Base-by-base conservation (phyloP, 2,113 vertebrate genomes). In the Coptodon rendalli region DNA sequence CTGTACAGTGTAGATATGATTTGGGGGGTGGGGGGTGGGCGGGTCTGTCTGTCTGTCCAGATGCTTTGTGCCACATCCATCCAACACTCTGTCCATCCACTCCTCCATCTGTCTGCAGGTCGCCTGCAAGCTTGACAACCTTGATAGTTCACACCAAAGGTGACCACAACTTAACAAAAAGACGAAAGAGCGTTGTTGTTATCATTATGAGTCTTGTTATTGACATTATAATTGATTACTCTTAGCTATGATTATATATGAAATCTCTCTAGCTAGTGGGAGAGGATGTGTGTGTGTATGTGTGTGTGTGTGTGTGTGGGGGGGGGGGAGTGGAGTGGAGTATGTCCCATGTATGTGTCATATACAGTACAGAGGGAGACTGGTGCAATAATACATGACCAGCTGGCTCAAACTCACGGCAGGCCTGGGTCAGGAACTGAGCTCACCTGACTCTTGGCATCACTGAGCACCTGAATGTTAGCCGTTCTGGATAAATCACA, bases 81-180 rank as follows among this genome's bases (percentile, higher is more conserved):
- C 89, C 84, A 79, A 24, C 4, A 11, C 43, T 81, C 88, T 52
- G 89, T 91, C 90, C 80, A 73, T 93, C 93, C 92, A 40, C 89
- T 85, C 73, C 57, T 89, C 93, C 86, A 31, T 89, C 89, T 83
- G 91, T 96, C 93, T 84, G 79, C 82, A 82, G 92, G 86, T 87
- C 86, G 66, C 85, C 91, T 88, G 84, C 85, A 79, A 89, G 86
- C 93, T 92, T 63, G 66, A 90, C 83, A 79, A 93, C 92, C 87
- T 63, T 87, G 93, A 95, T 91, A 61, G 92, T 90, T 92, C 85
- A 91, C 95, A 94, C 95, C 95, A 96, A 96, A 96, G 95, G 96
- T 95, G 94, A 96, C 94, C 87, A 90, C 89, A 82, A 92, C 84
- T 85, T 89, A 92, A 94, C 89, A 14, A 66, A 89, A 92, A 92